phyloP scores from a whole-genome alignment of 2,113 vertebrate species.

The Nyctibius bracteatus region DNA sequence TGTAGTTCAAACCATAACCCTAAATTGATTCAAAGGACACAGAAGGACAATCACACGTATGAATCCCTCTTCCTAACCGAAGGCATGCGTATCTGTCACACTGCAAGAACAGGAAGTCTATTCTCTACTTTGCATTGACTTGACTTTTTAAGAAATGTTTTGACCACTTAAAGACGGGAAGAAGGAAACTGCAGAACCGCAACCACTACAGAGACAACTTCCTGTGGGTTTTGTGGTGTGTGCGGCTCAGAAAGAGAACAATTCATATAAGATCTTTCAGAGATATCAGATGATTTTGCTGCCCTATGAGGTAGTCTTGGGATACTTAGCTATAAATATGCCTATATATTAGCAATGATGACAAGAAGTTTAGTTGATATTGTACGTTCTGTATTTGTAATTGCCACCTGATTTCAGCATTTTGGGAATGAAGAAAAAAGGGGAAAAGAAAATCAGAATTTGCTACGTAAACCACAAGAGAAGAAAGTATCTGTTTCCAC shows the following conservation, averaged over 20 bases:
- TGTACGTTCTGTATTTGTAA: background rate
- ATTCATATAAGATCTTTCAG: background rate
- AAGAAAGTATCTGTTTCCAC: background rate
- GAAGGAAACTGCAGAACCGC: conserved; percentile 73
- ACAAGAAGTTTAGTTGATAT: background rate
- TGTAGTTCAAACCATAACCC: background rate
- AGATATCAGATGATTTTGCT: background rate
- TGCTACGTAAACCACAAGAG: background rate
- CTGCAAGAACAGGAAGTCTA: conserved; percentile 5
- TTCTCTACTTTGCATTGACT: conserved; percentile 11
- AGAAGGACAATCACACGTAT: background rate
- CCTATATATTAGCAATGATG: background rate
- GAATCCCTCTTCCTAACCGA: background rate
- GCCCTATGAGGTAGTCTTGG: background rate
- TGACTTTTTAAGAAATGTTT: conserved; percentile 53
- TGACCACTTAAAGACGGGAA: conserved; percentile 30
- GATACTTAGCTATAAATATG: background rate
- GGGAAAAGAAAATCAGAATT: background rate
- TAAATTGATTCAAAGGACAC: background rate
- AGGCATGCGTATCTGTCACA: background rate
- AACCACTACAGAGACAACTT: conserved; percentile 68
- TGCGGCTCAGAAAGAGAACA: conserved; percentile 40
- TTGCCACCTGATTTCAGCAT: background rate
- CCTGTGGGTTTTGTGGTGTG: conserved; percentile 72
- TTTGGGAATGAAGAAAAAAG: background rate